These are phyloP conservation scores for Caenorhabditis imperialis DNA, from an alignment of 2,888 invertebrate species.

Conservation along the genomic window DNA sequence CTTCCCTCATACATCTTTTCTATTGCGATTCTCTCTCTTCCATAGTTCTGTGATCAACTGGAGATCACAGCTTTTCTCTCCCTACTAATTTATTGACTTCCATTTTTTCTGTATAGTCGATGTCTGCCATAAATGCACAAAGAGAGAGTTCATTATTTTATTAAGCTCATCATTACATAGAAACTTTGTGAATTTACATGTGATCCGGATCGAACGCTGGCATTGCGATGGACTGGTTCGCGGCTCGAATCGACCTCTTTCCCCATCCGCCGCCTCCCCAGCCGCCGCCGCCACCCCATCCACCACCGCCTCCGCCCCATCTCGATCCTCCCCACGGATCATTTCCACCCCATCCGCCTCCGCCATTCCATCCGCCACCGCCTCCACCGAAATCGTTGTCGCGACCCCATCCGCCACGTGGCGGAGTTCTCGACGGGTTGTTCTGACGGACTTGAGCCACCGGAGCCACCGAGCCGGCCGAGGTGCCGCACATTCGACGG, in stretches of 20 bases:
- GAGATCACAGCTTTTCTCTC: conserved; percentile 15
- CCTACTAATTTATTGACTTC: conserved; percentile 19
- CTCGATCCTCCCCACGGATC: conserved; percentile 8
- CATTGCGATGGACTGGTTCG: conserved; percentile 19
- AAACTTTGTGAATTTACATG: too few relatives aligned
- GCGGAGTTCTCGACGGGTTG: conserved; percentile 28
- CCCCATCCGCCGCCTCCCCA: conserved; percentile 41
- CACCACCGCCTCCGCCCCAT: conserved; percentile 25
- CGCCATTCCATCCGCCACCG: background rate
- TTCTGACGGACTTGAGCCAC: conserved; percentile 36
- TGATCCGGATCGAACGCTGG: conserved; percentile 41
- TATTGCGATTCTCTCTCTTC: background rate
- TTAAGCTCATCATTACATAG: too few relatives aligned
- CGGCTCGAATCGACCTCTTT: conserved; percentile 37
- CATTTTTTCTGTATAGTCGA: conserved; percentile 30
- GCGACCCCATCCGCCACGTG: conserved; percentile 44
- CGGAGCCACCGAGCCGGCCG: conserved; percentile 46
- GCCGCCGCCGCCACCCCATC: conserved; percentile 23
- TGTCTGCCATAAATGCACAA: background rate
- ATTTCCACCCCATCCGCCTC: conserved; percentile 33
- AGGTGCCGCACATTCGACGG: conserved; percentile 53
- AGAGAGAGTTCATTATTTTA: background rate
- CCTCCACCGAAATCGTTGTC: conserved; percentile 23
- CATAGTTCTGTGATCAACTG: conserved; percentile 22
- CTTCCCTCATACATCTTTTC: conserved; percentile 2